Base-by-base conservation (phyloP, 2,888 invertebrate genomes). In the Ommatoiulus sabulosus region DNA sequence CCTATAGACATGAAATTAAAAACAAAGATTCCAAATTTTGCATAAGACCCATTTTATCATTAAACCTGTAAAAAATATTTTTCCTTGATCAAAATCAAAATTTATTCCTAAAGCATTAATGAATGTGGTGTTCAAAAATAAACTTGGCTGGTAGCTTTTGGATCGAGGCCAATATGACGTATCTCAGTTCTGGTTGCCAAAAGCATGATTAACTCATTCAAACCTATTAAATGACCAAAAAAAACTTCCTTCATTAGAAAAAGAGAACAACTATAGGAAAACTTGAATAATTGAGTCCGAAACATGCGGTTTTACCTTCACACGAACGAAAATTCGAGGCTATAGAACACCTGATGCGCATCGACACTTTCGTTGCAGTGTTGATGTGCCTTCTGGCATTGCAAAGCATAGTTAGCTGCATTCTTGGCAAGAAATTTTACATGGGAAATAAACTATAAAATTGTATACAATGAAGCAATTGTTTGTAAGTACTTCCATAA, bases 331-430 rank as follows among this genome's bases (percentile, higher is more conserved):
- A 92, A 90, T 95, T 95, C 0, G 94, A 93, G n/a, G 92, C 92
- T 12, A n/a, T n/a, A 98, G 93, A 90, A 95, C 95, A 0, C 99
- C 99, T 0, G 96, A 96, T 0, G 99, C 96, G 92, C 99, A 99
- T n/a, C 96, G 97, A 92, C 99, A 99, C 57, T 94, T 95, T 90
- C 95, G 95, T 72, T 85, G 87, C 44, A 85, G 57, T 0, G 48
- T 86, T 44, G 90, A 43, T 20, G 89, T 87, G 12, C 88, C 90
- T 89, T 92, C 94, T 0, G 98, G 98, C 91, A 96, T 96, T 84
- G 98, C 97, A 93, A 99, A 99, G 92, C 99, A 99, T 0, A 99
- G 94, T 92, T 99, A 99, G 87, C 97, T 96, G 92, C 99, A 99
- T 20, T 96, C 96, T 0, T 90, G 89, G 57, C 89, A 88, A 35